Percentiles rank a stretch among this genome's conserved stretches.
Conservation (phyloP, 2,113 vertebrate species). For the Alaudala cheleensis region DNA sequence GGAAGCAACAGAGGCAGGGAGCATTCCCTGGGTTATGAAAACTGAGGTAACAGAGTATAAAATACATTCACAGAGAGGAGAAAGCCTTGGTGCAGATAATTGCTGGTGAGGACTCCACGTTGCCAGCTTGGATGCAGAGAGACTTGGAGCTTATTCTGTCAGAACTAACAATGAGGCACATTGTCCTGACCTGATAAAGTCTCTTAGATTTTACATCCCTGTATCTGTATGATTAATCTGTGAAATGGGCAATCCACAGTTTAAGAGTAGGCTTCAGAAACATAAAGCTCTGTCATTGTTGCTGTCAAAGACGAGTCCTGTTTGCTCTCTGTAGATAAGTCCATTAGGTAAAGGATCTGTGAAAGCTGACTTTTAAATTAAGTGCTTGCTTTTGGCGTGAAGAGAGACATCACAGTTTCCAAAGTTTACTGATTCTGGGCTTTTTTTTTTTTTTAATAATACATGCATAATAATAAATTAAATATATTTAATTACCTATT, state of each 20-base stretch:
- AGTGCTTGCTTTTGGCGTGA: background rate
- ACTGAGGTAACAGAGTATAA: background rate
- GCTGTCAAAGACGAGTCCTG: background rate
- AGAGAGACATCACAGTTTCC: background rate
- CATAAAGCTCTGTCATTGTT: rapidly evolving
- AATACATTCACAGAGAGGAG: background rate
- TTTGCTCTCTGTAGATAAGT: background rate
- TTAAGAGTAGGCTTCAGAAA: background rate
- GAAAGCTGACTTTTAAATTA: background rate
- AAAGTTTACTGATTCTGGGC: background rate
- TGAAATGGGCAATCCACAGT: background rate
- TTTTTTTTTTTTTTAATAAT: background rate
- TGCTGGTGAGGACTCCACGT: background rate
- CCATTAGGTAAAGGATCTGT: background rate
- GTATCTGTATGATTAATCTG: background rate
- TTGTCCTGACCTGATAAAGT: background rate
- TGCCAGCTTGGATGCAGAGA: background rate
- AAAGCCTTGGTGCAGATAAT: background rate
- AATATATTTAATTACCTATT: background rate
- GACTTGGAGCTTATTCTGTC: background rate
- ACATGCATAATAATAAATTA: background rate
- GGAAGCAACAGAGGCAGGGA: background rate
- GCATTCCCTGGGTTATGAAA: background rate
- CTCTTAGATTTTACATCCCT: background rate
- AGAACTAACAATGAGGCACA: background rate